Evolutionary conservation across 1,140 invertebrate species (phyloP), one percentile per base, ranked within the genome.

Genomic region (Caenorhabditis inopinata): DNA sequence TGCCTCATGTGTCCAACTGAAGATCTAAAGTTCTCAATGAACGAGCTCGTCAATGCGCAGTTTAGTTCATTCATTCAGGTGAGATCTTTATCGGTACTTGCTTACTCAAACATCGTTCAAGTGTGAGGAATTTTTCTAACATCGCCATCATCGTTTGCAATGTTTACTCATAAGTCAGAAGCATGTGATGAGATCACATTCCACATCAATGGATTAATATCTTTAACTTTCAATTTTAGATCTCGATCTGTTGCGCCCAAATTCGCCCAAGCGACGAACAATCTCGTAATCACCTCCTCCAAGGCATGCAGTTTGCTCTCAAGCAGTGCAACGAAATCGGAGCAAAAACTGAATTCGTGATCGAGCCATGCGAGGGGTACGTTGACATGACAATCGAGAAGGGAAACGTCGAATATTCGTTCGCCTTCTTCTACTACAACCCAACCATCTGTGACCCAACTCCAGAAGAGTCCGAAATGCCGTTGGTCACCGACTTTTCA

Each of bases 381-480:
- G 53, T 82, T 14, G 84, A 85, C 46, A 42, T 85, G 23, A 85
- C 82, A n/a, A 46, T 85, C 21, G 84, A 85, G 53, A 68, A 53
- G 21, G 79, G 49, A 23, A 79, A 79, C 14, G 38, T 85, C 18
- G 84, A 85, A 49, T 85, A 85, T 62, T 85, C 85, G 1, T 84
- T 85, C 35, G 79, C 84, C 16, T 84, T 84, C 62, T 85, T 85
- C 47, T 85, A 85, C 76, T 85, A 83, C 78, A 85, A 85, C 35
- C 80, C 82, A 42, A 62, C 49, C 11, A 82, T 85, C 29, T 85
- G 84, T 79, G 82, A 83, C 16, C 51, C 82, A 27, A 51, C 48
- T 18, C 73, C 46, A 47, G 58, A 68, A 68, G 58, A 68, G 12
- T n/a, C n/a, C 11, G 58, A 68, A 6, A 58, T 58, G 51, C 51